These are phyloP conservation scores for Zosterops japonicus DNA, from an alignment of 2,113 vertebrate genomes.

Conservation along the genomic window DNA sequence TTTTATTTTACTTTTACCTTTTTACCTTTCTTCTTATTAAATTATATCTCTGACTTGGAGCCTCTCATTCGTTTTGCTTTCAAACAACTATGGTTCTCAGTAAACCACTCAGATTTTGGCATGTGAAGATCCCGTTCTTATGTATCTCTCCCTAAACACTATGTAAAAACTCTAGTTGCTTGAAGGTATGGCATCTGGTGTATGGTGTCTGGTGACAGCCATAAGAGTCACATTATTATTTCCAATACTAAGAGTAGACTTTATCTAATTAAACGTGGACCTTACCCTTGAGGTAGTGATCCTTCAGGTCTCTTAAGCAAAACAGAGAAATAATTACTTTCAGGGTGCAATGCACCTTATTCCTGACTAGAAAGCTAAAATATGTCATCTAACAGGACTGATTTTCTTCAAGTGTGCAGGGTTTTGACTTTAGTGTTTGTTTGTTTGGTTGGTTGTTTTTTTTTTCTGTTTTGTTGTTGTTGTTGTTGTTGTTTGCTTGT, in stretches of 20 bases:
- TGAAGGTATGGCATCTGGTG: background rate
- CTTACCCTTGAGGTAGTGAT: background rate
- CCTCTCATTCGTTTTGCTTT: too few relatives aligned
- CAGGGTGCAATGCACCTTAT: background rate
- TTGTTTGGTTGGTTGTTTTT: too few relatives aligned
- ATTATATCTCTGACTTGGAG: too few relatives aligned
- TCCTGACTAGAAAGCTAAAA: background rate
- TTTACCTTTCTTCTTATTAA: too few relatives aligned
- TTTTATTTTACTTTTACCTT: too few relatives aligned
- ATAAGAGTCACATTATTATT: background rate
- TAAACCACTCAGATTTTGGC: background rate
- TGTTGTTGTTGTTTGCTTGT: background rate
- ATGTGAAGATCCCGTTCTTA: background rate
- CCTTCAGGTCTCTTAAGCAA: background rate
- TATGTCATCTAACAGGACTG: background rate
- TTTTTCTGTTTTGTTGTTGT: background rate
- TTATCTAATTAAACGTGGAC: background rate
- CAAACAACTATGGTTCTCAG: background rate
- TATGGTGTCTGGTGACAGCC: background rate
- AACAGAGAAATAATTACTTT: background rate
- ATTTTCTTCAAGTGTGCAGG: rapidly evolving
- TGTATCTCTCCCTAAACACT: background rate
- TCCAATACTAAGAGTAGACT: background rate
- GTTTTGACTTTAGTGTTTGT: background rate
- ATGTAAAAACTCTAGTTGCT: background rate